These are phyloP conservation scores for Chaetoderma sp. DNA, from an alignment of 2,888 invertebrate genomes.

Conservation along the genomic window DNA sequence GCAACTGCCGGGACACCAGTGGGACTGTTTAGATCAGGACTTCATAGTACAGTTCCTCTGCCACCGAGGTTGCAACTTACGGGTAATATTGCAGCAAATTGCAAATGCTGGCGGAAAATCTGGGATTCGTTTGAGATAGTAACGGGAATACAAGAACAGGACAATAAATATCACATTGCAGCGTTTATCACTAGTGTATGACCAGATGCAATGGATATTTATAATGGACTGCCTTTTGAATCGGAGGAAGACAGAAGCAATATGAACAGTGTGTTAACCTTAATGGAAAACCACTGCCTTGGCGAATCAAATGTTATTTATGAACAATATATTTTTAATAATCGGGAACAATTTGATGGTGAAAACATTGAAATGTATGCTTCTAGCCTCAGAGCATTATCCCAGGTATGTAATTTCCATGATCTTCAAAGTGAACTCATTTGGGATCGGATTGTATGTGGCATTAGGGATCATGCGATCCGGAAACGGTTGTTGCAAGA, in stretches of 20 bases:
- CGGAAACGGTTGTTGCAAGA: conserved; percentile 3
- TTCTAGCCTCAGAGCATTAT: conserved; percentile 5
- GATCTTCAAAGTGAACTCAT: neutral
- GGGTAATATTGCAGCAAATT: neutral
- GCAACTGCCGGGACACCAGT: neutral
- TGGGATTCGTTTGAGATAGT: neutral
- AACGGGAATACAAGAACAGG: neutral
- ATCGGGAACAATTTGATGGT: neutral
- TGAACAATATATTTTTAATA: conserved; percentile 13
- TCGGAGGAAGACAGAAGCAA: neutral
- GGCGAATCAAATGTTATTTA: conserved; percentile 5
- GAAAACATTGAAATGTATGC: conserved; percentile 13
- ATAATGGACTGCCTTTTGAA: neutral
- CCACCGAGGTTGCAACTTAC: neutral
- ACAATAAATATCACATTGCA: neutral
- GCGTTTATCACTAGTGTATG: neutral
- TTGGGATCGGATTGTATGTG: conserved; percentile 12
- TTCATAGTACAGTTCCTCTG: neutral
- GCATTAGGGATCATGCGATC: neutral
- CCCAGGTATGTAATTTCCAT: conserved; percentile 10
- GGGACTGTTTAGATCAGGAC: neutral
- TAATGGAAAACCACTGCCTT: neutral
- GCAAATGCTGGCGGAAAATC: neutral
- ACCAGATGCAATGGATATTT: neutral
- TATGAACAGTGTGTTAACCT: neutral